Conservation (phyloP, 2,888 invertebrate genomes). For the Aporophyla nigra region DNA sequence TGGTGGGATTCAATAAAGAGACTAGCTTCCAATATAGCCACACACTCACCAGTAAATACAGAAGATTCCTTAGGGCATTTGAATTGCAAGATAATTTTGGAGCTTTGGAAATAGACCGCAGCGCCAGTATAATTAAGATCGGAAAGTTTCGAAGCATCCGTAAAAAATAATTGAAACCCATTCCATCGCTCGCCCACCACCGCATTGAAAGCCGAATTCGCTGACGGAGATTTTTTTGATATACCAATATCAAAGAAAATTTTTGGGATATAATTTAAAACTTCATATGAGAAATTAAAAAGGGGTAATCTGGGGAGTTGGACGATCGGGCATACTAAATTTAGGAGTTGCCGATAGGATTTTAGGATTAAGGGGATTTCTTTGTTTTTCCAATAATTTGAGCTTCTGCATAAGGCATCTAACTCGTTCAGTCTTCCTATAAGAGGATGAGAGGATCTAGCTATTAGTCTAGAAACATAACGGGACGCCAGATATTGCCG, state of each 20-base stretch:
- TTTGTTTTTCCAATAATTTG: too few relatives aligned
- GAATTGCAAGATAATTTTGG: background rate
- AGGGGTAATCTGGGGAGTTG: too few relatives aligned
- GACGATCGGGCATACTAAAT: too few relatives aligned
- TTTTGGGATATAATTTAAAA: too few relatives aligned
- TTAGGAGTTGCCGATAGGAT: too few relatives aligned
- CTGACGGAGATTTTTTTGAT: background rate
- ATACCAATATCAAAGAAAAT: too few relatives aligned
- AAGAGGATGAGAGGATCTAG: too few relatives aligned
- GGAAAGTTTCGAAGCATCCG: background rate
- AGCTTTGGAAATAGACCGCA: background rate
- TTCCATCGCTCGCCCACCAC: conserved; percentile 3
- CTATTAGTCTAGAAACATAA: too few relatives aligned
- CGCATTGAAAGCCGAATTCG: background rate
- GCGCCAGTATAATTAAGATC: background rate
- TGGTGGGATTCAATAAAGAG: conserved; percentile 1
- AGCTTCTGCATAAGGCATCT: too few relatives aligned
- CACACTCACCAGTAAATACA: background rate
- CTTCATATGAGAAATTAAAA: too few relatives aligned
- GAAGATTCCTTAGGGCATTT: background rate
- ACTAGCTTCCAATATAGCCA: background rate
- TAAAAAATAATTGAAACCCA: background rate
- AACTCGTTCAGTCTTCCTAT: too few relatives aligned
- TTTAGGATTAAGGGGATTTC: too few relatives aligned
- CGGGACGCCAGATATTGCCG: background rate